A percentile compares a stretch with the other conserved stretches of the same genome.
Conservation (phyloP, 2,797 vertebrate species). For the Scolopax bukidnonensis region DNA sequence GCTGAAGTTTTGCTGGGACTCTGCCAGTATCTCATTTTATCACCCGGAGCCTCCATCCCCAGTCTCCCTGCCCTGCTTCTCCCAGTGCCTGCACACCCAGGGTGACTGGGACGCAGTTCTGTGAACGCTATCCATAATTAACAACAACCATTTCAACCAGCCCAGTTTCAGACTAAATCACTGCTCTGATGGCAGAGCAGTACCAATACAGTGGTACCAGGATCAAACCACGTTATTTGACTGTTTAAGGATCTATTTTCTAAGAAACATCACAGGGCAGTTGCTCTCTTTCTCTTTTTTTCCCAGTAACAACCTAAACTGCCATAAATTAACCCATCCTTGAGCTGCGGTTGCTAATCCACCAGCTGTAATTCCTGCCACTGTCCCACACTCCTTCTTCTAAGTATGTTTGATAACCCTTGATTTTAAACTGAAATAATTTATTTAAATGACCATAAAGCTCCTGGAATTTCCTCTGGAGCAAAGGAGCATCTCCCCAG, state of each 20-base stretch:
- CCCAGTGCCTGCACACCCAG: accelerated
- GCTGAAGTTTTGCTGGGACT: neutral
- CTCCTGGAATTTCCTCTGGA: neutral
- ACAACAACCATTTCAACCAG: neutral
- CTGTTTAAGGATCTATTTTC: neutral
- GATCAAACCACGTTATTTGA: neutral
- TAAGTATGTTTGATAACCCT: accelerated
- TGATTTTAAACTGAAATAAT: accelerated
- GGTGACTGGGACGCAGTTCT: neutral
- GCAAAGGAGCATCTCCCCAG: accelerated
- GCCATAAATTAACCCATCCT: neutral
- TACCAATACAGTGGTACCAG: accelerated
- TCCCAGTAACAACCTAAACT: neutral
- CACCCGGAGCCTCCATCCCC: neutral
- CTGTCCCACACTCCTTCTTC: neutral
- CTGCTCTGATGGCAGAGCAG: neutral
- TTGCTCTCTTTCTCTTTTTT: neutral
- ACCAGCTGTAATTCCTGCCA: neutral
- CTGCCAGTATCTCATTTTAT: neutral
- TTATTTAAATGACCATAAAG: accelerated
- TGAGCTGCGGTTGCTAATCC: neutral
- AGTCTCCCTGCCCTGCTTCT: accelerated
- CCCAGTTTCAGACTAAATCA: neutral
- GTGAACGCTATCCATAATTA: neutral
- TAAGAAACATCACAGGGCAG: neutral